Conservation (phyloP, 2,797 vertebrate genomes). For the Taeniopygia guttata region DNA sequence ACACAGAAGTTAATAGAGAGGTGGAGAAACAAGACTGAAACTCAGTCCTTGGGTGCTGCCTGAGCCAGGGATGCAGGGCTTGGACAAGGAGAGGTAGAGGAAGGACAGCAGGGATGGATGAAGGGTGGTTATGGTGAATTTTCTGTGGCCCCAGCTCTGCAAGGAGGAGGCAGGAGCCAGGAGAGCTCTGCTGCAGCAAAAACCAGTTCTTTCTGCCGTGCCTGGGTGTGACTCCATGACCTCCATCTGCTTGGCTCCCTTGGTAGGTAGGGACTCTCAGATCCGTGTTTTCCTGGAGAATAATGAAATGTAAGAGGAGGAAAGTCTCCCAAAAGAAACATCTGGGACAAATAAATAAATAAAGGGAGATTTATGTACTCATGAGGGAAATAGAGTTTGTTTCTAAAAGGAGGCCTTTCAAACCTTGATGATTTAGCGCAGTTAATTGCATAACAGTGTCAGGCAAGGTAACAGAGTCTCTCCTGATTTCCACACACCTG, state of each 20-base stretch:
- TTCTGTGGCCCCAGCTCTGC: not conserved
- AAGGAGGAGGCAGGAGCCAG: not conserved
- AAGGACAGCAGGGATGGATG: not conserved
- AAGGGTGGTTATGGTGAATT: rapidly evolving
- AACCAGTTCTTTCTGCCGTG: not conserved
- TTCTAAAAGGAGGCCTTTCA: not conserved
- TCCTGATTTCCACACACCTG: not conserved
- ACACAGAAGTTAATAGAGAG: not conserved
- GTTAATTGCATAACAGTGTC: not conserved
- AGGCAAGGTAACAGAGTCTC: not conserved
- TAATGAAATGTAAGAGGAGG: not conserved
- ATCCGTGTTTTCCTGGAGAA: not conserved
- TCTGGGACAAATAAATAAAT: not conserved
- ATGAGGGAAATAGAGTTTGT: not conserved
- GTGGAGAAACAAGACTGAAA: not conserved
- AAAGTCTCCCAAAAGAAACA: not conserved
- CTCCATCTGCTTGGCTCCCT: not conserved
- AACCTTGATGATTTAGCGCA: not conserved
- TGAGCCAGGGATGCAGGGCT: rapidly evolving
- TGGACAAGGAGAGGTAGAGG: rapidly evolving
- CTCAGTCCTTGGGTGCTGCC: rapidly evolving
- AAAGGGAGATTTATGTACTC: not conserved
- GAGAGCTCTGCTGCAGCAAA: not conserved
- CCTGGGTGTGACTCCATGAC: not conserved
- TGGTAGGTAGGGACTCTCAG: not conserved